Evolutionary conservation across 1,140 invertebrate species (phyloP), one percentile per base, ranked within the genome.

Genomic region (Aphidius ervi): DNA sequence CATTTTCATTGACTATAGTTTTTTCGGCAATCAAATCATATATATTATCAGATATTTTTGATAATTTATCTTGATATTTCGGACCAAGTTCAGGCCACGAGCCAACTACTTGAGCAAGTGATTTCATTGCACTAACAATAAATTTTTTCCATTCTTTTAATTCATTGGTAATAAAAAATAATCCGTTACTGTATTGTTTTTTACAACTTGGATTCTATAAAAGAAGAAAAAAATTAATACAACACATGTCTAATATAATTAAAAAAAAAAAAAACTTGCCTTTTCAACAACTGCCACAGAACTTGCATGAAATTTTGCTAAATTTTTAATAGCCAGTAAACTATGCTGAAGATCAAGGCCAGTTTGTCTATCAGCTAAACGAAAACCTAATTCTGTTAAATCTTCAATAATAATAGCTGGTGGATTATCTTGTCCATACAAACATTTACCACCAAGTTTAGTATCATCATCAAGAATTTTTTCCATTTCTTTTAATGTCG

Each of bases 291-390:
- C 4, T 46, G 53, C 53, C 5, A 56, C 46, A 9, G 80, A 79
- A 3, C 76, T 72, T 40, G 81, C 82, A 67, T 84, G 82, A 67
- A 82, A 76, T 64, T 75, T 77, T 9, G 81, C 82, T 59, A 84
- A 48, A 60, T 82, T 80, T 5, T 74, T 66, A 0, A 83, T 66
- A n/a, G 82, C 76, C 3, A 81, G 58, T 42, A 72, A 68, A 5
- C 74, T 72, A 46, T 79, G 73, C 5, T 77, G 68, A 37, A 77
- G 64, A 68, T 83, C 76, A 9, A 84, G 65, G 3, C 81, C 80
- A 5, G 63, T 54, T 31, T 77, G 63, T 16, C 80, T 70, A 58
- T 80, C 68, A 5, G 76, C 69, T 75, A 83, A 64, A 71, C 72
- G 62, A 65, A 75, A 84, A 41, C 81, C 82, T 39, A 70, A 66